phyloP scores from a whole-genome alignment of 1,140 invertebrate species.

The Dryas iulia region DNA sequence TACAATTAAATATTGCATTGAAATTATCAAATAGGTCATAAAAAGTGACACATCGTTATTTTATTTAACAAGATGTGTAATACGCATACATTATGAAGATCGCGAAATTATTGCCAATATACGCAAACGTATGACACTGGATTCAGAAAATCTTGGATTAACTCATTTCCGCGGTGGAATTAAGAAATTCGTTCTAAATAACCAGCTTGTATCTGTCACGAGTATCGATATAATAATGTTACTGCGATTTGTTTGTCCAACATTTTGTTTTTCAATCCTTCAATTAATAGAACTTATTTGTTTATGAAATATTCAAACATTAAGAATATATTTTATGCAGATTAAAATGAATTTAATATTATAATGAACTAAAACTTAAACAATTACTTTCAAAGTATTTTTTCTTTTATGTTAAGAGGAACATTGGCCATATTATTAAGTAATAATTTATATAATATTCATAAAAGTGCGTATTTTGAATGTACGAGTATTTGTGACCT shows the following conservation, averaged over 20 bases:
- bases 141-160: background rate
- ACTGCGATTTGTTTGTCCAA: too few species aligned
- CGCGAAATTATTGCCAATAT: background rate
- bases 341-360: too few species aligned
- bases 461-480: background rate
- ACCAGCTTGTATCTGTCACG: background rate
- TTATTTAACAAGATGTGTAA: background rate
- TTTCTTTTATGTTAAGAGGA: background rate
- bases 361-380: too few species aligned
- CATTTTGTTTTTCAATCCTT: too few species aligned
- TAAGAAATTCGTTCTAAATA: background rate
- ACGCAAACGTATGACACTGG: background rate
- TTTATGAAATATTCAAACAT: too few species aligned
- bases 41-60: background rate
- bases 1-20: too few species aligned
- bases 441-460: background rate
- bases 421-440: background rate
- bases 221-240: background rate
- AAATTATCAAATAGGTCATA: too few species aligned
- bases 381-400: too few species aligned
- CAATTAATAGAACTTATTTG: too few species aligned
- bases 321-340: too few species aligned
- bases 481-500: background rate
- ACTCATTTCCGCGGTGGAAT: background rate
- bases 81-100: background rate